These are phyloP conservation scores for Caiman crocodilus DNA, from an alignment of 2,797 vertebrate genomes.

Conservation along the genomic window DNA sequence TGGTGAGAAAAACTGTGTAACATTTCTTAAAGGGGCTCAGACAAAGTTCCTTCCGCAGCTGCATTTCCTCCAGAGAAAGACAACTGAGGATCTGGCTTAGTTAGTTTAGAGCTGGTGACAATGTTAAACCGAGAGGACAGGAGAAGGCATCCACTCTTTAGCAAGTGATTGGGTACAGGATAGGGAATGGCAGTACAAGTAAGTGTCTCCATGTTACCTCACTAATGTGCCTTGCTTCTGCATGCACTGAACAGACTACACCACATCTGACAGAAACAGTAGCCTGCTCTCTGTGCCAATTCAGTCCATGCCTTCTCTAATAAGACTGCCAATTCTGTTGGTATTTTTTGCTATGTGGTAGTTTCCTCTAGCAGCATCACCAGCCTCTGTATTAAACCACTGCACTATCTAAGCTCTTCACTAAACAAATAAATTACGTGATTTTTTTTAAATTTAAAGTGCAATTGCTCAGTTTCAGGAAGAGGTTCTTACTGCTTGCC, in stretches of 20 bases:
- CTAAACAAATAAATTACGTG: not conserved
- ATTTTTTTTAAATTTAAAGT: not conserved
- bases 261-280: not conserved
- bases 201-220: not conserved
- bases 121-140: not conserved
- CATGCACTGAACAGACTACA: not conserved
- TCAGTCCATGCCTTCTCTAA: not conserved
- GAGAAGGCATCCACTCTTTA: accelerated
- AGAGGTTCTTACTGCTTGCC: not conserved
- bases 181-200: constrained; percentile 4
- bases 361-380: not conserved
- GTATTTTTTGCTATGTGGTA: not conserved
- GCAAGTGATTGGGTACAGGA: not conserved
- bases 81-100: not conserved
- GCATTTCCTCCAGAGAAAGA: not conserved
- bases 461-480: not conserved
- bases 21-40: not conserved
- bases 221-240: not conserved
- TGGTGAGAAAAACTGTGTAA: no score
- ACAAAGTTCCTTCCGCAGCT: not conserved
- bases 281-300: not conserved
- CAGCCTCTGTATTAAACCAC: not conserved
- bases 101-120: not conserved
- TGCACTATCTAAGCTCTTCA: not conserved
- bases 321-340: not conserved